A percentile compares a stretch with the other conserved stretches of the same genome.
Conservation (phyloP, 2,888 invertebrate species). For the Stomorhina lunata region DNA sequence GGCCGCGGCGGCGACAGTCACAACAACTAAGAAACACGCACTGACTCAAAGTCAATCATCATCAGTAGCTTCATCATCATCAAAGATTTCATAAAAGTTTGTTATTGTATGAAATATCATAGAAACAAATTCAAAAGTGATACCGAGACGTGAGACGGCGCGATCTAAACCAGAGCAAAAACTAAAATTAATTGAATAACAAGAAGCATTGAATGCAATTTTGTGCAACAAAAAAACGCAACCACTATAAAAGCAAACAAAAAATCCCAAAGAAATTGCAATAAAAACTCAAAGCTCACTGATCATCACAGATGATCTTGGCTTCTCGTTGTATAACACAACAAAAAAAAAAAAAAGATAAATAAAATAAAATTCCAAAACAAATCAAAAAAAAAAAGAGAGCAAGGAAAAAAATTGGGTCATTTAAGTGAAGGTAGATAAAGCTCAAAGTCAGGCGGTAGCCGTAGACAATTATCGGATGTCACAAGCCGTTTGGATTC, state of each 20-base stretch:
- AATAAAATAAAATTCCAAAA: constrained; percentile 34
- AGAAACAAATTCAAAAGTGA: constrained; percentile 56
- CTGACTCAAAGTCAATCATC: constrained; percentile 61
- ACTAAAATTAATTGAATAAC: constrained; percentile 65
- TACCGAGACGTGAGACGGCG: constrained; percentile 24
- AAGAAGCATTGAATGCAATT: constrained; percentile 61
- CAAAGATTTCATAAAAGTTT: not conserved
- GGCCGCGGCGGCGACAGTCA: not conserved
- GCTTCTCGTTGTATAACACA: not conserved
- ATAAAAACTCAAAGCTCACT: constrained; percentile 41
- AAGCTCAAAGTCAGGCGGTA: not conserved
- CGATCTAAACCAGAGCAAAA: constrained; percentile 21
- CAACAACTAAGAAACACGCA: constrained; percentile 49
- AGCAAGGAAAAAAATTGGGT: constrained; percentile 45
- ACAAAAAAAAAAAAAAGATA: constrained; percentile 21
- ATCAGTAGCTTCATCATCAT: constrained; percentile 11
- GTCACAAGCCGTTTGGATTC: constrained; percentile 37
- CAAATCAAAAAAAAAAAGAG: not conserved
- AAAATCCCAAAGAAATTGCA: constrained; percentile 3
- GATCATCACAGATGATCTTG: constrained; percentile 65
- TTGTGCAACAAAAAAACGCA: constrained; percentile 17
- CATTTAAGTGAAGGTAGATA: constrained; percentile 45
- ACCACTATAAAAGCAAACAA: not conserved
- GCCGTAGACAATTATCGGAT: constrained; percentile 45
- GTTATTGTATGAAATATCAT: constrained; percentile 28